Conservation (phyloP, 2,797 vertebrate species). For the Gobio occitaniae region DNA sequence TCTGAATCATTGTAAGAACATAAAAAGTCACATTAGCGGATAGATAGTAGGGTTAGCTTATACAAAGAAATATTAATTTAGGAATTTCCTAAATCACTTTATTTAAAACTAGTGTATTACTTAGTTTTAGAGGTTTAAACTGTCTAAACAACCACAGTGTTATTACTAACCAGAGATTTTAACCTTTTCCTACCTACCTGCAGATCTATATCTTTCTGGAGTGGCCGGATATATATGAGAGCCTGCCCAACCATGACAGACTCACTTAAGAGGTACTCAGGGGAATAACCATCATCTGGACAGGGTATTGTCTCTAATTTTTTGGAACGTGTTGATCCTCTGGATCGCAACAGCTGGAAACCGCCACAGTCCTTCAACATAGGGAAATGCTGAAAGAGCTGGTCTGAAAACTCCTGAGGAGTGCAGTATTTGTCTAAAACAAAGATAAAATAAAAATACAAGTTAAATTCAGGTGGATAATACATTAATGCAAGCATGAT, state of each 20-base stretch:
- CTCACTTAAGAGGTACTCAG: slow-evolving; percentile 24
- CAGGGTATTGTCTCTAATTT: slow-evolving; percentile 1
- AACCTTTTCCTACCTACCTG: not conserved
- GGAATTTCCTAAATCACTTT: too few relatives aligned
- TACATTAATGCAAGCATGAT: not conserved
- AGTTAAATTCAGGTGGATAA: not conserved
- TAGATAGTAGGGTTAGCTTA: not conserved
- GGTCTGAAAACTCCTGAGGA: slow-evolving; percentile 18
- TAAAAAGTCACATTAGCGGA: slow-evolving; percentile 17
- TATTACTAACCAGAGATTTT: too few relatives aligned
- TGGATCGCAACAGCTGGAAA: slow-evolving; percentile 21
- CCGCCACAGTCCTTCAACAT: slow-evolving; percentile 6
- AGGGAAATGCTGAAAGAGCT: slow-evolving; percentile 6
- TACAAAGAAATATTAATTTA: too few relatives aligned
- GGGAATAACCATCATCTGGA: slow-evolving; percentile 18
- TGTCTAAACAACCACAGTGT: too few relatives aligned
- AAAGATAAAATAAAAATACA: not conserved
- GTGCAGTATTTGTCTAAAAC: slow-evolving; percentile 24
- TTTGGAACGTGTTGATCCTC: slow-evolving; percentile 1
- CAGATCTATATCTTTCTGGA: not conserved
- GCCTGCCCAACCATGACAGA: slow-evolving; percentile 17
- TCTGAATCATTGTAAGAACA: not conserved
- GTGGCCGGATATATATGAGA: not conserved
- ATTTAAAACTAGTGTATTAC: too few relatives aligned
- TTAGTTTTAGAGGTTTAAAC: too few relatives aligned